Conservation (phyloP, 2,888 invertebrate species). For the Callosobruchus maculatus region DNA sequence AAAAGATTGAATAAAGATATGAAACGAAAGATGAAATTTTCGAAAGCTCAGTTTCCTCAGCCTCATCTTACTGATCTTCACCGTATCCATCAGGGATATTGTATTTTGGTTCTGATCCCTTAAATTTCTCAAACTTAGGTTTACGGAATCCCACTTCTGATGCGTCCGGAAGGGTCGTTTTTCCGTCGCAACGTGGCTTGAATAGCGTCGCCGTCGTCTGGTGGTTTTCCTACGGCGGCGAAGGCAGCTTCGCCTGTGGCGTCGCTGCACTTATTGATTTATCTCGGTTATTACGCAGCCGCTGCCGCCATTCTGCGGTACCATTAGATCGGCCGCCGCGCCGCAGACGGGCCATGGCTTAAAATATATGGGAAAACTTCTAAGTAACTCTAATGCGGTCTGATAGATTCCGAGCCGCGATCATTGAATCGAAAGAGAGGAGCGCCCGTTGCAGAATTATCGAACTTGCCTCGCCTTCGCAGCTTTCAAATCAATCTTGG, state of each 20-base stretch:
- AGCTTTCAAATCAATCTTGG: not conserved
- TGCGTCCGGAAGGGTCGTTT: no score
- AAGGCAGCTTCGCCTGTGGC: not conserved
- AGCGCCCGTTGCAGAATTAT: not conserved
- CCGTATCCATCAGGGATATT: no score
- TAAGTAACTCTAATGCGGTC: conserved; percentile 43
- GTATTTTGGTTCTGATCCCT: no score
- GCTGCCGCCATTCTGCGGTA: conserved; percentile 29
- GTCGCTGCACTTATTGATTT: conserved; percentile 35
- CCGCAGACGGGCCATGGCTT: conserved; percentile 20
- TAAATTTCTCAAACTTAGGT: no score
- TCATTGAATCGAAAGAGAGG: conserved; percentile 8
- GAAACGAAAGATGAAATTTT: no score
- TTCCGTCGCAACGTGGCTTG: no score
- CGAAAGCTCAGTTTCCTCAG: no score
- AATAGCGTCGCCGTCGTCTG: no score
- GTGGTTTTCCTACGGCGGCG: not conserved
- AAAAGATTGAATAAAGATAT: no score
- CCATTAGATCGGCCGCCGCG: conserved; percentile 29
- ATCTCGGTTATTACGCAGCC: conserved; percentile 31
- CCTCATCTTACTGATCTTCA: no score
- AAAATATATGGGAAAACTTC: conserved; percentile 45
- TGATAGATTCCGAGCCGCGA: conserved; percentile 43
- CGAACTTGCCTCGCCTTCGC: not conserved
- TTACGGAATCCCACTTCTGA: no score